Evolutionary conservation across 37 sponge, comb jelly and placozoan species (phyloP).

Genomic region (Chondrosia reniformis): DNA sequence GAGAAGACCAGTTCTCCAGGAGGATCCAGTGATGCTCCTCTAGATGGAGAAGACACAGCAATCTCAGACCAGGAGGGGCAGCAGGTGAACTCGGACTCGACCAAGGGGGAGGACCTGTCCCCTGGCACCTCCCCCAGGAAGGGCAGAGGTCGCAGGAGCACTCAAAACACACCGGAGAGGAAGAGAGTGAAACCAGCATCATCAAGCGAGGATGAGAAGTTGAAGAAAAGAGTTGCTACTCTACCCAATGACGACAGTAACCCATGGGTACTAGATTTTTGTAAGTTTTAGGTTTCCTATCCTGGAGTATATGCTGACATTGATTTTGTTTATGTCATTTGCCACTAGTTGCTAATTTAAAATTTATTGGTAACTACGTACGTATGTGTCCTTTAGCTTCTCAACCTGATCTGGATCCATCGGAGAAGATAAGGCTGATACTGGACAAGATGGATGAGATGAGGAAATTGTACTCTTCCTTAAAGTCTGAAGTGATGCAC

Average conservation of each 20-base stretch:
- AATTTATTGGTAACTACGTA: slow-evolving; percentile 1
- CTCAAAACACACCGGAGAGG: background rate
- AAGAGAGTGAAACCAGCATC: background rate
- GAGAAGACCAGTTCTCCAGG: too few relatives aligned
- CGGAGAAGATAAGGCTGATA: slow-evolving; percentile 46
- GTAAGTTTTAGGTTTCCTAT: background rate
- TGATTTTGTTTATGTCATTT: too few relatives aligned
- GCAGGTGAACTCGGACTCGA: too few relatives aligned
- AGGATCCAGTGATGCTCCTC: too few relatives aligned
- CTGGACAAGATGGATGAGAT: slow-evolving; percentile 44
- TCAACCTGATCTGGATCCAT: slow-evolving; percentile 27
- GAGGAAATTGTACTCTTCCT: slow-evolving; percentile 46
- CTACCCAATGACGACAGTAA: background rate
- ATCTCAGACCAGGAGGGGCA: too few relatives aligned
- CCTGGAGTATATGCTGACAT: background rate
- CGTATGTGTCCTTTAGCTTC: slow-evolving; percentile 16
- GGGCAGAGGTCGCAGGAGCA: background rate
- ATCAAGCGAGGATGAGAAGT: background rate
- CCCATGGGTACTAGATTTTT: slow-evolving; percentile 12
- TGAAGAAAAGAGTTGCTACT: slow-evolving; percentile 1
- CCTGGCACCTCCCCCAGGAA: background rate
- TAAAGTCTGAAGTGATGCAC: slow-evolving; percentile 56
- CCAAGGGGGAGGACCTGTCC: too few relatives aligned
- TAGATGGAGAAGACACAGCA: too few relatives aligned
- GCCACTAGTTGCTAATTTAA: too few relatives aligned